These are phyloP conservation scores for Bradypodion pumilum DNA, from an alignment of 2,797 vertebrate species.

Conservation along the genomic window DNA sequence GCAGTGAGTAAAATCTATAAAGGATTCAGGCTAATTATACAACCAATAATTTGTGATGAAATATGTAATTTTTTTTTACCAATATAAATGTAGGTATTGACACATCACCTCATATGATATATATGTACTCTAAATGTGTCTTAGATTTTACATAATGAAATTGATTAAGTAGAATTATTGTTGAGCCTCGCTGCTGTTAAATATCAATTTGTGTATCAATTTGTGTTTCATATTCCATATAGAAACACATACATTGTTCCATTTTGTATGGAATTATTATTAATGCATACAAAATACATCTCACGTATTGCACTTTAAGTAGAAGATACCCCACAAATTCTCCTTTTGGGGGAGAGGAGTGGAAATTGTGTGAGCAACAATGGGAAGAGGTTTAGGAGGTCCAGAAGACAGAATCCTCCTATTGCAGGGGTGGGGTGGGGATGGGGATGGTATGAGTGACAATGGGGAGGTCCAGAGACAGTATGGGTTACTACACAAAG, in stretches of 20 bases:
- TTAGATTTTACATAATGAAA: background rate
- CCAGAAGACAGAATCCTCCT: too few species aligned
- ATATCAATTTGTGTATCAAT: slow-evolving; percentile 1
- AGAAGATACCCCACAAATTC: background rate
- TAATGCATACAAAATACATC: background rate
- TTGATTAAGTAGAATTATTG: background rate
- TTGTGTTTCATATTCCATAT: background rate
- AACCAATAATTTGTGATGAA: slow-evolving; percentile 11
- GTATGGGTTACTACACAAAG: too few species aligned
- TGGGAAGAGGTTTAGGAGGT: too few species aligned
- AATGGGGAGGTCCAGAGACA: too few species aligned
- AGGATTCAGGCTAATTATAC: slow-evolving; percentile 1
- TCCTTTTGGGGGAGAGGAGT: too few species aligned
- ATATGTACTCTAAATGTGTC: background rate
- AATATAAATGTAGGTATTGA: slow-evolving; percentile 2
- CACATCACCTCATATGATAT: background rate
- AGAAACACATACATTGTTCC: background rate
- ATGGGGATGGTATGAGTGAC: too few species aligned
- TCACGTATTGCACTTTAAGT: background rate
- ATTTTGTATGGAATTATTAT: background rate
- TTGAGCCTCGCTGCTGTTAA: background rate
- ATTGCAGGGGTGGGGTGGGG: too few species aligned
- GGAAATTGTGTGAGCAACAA: too few species aligned
- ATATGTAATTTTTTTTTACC: background rate
- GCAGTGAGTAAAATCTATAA: background rate